Base-by-base conservation (phyloP, 2,888 invertebrate species). In the Pristionchus exspectatus region DNA sequence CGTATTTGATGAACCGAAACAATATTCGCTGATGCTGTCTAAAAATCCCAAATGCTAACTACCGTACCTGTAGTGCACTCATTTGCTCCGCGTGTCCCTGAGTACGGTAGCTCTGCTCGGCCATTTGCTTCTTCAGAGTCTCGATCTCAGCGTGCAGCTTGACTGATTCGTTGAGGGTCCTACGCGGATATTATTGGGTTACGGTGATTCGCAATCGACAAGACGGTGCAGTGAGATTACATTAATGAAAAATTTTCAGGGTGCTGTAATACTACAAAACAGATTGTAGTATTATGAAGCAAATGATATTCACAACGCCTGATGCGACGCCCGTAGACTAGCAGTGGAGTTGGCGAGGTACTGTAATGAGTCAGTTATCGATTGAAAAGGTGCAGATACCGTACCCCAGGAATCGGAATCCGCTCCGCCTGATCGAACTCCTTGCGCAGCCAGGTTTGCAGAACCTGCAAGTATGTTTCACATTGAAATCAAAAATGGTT, bases 11-110 rank as follows among this genome's bases (percentile, higher is more conserved):
- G n/a, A n/a, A n/a, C n/a, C n/a, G n/a, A n/a, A n/a, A n/a, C n/a
- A n/a, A n/a, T n/a, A n/a, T n/a, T n/a, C n/a, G n/a, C n/a, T n/a
- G n/a, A n/a, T n/a, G n/a, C n/a, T n/a, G n/a, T n/a, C n/a, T n/a
- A n/a, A n/a, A n/a, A n/a, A n/a, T n/a, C n/a, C n/a, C n/a, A n/a
- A n/a, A n/a, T n/a, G n/a, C n/a, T 30, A 10, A 18, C 27, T 50
- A 27, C 44, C 33, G 33, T 89, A 93, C 93, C 90, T 94, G 93
- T 27, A 93, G 90, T 50, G 91, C 90, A 24, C 90, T 90, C 94
- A 94, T 94, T 89, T 94, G 93, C 16, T 90, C 91, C 56, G 93
- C 91, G 56, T 94, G 94, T 16, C 93, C 94, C 87, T 92, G 91
- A 90, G 93, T 93, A 10, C 93, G 92, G 38, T 89, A 91, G 77